These are phyloP conservation scores for Paramisgurnus dabryanus DNA, from an alignment of 2,113 vertebrate genomes.

Conservation along the genomic window DNA sequence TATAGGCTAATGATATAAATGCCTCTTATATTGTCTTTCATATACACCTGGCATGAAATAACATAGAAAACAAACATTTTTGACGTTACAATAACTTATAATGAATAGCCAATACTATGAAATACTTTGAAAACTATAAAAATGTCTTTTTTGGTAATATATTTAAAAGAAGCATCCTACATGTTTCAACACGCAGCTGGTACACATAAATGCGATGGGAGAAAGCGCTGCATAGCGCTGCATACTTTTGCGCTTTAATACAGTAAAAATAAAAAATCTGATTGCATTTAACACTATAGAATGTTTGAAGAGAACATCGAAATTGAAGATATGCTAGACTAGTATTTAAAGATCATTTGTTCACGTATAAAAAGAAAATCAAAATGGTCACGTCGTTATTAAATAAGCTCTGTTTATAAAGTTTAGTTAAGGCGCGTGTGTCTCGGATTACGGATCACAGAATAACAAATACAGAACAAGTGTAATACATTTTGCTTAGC, in stretches of 20 bases:
- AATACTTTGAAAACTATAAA: no score
- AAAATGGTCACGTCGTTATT: neutral
- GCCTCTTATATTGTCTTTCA: no score
- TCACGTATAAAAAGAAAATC: neutral
- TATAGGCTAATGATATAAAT: neutral
- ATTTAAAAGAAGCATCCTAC: constrained; percentile 6
- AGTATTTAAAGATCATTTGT: neutral
- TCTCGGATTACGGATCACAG: neutral
- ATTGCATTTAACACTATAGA: neutral
- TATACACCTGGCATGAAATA: no score
- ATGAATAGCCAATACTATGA: no score
- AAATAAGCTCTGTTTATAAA: constrained; percentile 38
- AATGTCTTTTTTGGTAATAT: neutral
- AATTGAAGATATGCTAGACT: neutral
- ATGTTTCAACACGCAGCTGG: constrained; percentile 57
- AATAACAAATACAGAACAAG: neutral
- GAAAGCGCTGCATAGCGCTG: constrained; percentile 7
- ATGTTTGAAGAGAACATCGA: neutral
- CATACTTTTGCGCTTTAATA: constrained; percentile 7
- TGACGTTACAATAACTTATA: no score
- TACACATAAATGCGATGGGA: constrained; percentile 48
- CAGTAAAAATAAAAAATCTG: neutral
- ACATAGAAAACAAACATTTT: no score
- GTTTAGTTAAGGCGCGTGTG: neutral
- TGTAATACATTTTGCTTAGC: neutral